Evolutionary conservation across 1,140 invertebrate species (phyloP).

Genomic region (Pissodes strobi): DNA sequence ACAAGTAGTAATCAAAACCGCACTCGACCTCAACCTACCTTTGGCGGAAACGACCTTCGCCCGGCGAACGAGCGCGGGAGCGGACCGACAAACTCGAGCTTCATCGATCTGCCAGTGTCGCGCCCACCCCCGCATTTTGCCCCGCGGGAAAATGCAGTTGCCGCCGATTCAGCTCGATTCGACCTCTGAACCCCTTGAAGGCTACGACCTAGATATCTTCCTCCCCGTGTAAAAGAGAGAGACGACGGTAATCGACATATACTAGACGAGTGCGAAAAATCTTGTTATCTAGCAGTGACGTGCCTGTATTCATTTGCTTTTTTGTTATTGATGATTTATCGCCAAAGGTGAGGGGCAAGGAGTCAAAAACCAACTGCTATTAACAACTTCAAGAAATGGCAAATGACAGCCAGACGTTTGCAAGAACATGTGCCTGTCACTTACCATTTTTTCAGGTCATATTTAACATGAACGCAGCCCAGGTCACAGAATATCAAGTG

Average conservation of each 20-base stretch:
- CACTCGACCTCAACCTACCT: conserved; percentile 35
- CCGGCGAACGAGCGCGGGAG: conserved; percentile 18
- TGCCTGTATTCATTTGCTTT: not conserved
- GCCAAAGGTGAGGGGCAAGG: not conserved
- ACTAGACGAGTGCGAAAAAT: not conserved
- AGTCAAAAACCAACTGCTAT: not conserved
- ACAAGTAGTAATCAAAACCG: no score
- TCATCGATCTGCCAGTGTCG: conserved; percentile 28
- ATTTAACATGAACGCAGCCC: no score
- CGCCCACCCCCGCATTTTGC: conserved; percentile 16
- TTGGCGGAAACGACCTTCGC: conserved; percentile 38
- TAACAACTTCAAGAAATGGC: no score
- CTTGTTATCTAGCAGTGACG: not conserved
- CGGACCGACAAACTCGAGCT: conserved; percentile 19
- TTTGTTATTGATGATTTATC: not conserved
- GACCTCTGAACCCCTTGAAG: conserved; percentile 38
- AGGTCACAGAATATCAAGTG: no score
- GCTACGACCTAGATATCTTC: conserved; percentile 40
- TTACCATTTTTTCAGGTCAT: no score
- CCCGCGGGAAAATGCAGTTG: conserved; percentile 33
- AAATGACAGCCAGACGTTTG: no score
- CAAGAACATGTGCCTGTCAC: no score
- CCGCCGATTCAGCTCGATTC: conserved; percentile 38
- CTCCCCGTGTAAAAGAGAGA: conserved; percentile 1
- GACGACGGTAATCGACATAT: not conserved